Conservation (phyloP, 2,113 vertebrate genomes). For the Rousettus leschenaultii region DNA sequence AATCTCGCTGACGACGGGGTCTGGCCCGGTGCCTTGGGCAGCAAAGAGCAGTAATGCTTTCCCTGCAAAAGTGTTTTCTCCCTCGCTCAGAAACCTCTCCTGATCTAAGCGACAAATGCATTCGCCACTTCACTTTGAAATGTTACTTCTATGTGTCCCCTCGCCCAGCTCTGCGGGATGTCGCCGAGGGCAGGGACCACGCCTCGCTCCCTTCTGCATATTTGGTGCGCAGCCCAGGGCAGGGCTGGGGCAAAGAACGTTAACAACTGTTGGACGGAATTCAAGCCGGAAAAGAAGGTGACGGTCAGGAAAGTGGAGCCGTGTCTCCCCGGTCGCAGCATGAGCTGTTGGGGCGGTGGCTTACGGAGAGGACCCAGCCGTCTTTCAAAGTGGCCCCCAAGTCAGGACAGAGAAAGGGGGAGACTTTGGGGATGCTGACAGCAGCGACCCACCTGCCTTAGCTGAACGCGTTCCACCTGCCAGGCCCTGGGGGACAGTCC, state of each 20-base stretch:
- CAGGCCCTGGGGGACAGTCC: no score
- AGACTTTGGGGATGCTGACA: no score
- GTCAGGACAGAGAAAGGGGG: no score
- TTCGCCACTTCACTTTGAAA: background rate
- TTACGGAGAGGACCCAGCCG: background rate
- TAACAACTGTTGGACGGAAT: background rate
- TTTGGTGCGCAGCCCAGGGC: no score
- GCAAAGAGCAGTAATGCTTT: background rate
- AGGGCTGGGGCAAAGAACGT: background rate
- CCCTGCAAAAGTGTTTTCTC: background rate
- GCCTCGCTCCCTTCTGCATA: background rate
- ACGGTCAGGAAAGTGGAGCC: background rate
- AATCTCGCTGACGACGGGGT: slow-evolving; percentile 36
- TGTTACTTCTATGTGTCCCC: background rate
- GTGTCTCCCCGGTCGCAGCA: no score
- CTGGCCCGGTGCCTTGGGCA: background rate
- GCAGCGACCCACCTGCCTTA: no score
- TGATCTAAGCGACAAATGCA: background rate
- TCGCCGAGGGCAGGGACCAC: background rate
- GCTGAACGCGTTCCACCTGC: no score
- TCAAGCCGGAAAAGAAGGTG: background rate
- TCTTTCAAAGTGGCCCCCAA: no score
- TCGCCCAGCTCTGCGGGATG: background rate
- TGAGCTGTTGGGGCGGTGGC: background rate
- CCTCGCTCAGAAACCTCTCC: background rate